phyloP scores from a whole-genome alignment of 2,797 vertebrate species.

The Echeneis naucrates region DNA sequence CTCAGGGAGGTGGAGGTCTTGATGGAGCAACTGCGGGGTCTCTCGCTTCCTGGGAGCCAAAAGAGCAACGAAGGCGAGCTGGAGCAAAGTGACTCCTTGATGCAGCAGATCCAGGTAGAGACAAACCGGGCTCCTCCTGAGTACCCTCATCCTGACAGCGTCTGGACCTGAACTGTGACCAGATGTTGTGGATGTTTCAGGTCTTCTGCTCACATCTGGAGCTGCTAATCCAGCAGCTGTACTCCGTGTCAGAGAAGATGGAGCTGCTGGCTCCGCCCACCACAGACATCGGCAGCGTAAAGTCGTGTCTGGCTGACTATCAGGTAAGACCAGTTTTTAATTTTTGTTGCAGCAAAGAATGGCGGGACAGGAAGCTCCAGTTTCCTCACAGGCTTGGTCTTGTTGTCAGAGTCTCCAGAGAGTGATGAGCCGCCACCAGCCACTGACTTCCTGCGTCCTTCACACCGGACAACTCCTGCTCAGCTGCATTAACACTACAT shows the following conservation, averaged over 20 bases:
- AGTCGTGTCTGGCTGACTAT: slow-evolving; percentile 85
- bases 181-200: slow-evolving; percentile 70
- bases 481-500: slow-evolving; percentile 84
- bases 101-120: slow-evolving; percentile 89
- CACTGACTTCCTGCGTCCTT: slow-evolving; percentile 87
- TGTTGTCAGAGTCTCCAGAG: slow-evolving; percentile 88
- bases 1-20: slow-evolving; percentile 65
- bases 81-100: slow-evolving; percentile 81
- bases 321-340: no score
- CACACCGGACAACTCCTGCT: slow-evolving; percentile 89
- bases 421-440: slow-evolving; percentile 86
- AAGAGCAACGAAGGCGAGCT: slow-evolving; percentile 47
- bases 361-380: no score
- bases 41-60: slow-evolving; percentile 37
- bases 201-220: slow-evolving; percentile 91
- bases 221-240: slow-evolving; percentile 90
- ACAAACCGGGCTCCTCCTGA: not conserved
- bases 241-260: slow-evolving; percentile 79
- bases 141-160: no score
- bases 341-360: no score
- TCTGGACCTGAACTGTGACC: no score
- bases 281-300: slow-evolving; percentile 76
- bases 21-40: slow-evolving; percentile 66
- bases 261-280: slow-evolving; percentile 78
- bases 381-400: no score